Evolutionary conservation across 2,113 vertebrate species (phyloP).

Genomic region (Crotalus helleri): DNA sequence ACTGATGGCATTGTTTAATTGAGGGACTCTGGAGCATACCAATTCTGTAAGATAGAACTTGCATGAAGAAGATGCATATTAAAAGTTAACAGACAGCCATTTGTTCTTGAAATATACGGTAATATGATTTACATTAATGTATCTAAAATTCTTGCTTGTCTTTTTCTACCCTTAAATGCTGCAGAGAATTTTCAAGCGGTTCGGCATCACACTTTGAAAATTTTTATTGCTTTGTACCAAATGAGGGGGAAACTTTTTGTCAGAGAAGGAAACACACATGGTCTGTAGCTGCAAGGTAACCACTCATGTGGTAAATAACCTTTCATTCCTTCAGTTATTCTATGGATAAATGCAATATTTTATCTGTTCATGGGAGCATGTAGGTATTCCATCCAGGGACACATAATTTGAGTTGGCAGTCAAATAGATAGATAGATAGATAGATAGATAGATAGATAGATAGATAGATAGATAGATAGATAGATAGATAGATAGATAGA

Average conservation of each 20-base stretch:
- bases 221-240: not conserved
- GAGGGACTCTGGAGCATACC: not conserved
- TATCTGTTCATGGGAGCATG: not conserved
- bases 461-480: no score
- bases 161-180: not conserved
- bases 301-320: not conserved
- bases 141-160: not conserved
- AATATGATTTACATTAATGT: not conserved
- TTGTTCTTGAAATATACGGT: not conserved
- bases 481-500: no score
- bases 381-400: not conserved
- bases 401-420: not conserved
- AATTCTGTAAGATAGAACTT: not conserved
- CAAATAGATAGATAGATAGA: not conserved
- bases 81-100: not conserved
- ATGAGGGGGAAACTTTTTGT: not conserved
- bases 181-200: not conserved
- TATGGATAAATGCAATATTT: not conserved
- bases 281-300: not conserved
- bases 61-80: not conserved
- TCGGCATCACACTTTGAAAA: not conserved
- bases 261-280: not conserved
- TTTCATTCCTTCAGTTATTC: not conserved
- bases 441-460: no score
- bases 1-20: not conserved